Base-by-base conservation (phyloP, 2,888 invertebrate genomes). In the Acanthacorydalis orientalis region DNA sequence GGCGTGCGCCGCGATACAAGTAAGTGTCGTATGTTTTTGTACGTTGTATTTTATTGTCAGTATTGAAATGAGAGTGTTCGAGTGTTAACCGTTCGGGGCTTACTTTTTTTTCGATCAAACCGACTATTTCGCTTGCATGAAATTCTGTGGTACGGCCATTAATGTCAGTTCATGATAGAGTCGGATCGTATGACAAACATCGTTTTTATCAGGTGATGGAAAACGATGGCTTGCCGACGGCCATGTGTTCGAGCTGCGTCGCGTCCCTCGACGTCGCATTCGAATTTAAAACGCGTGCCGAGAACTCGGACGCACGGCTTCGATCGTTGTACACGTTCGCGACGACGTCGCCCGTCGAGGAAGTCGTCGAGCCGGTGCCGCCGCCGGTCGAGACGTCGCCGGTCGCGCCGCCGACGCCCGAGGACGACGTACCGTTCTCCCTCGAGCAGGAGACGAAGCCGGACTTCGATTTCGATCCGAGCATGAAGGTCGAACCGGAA, bases 1-100 rank as follows among this genome's bases (percentile, higher is more conserved):
- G 64, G 63, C 65, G 50, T 67, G 67, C 56, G 64, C 66, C 46
- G 58, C 63, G 43, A 64, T 67, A 3, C 63, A 67, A 60, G 67
- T 67, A 60, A 23, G 3, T 2, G 6, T 23, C 23, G 23, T 23
- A n/a, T n/a, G n/a, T n/a, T n/a, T n/a, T n/a, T n/a, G n/a, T n/a
- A n/a, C n/a, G n/a, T n/a, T n/a, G n/a, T n/a, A n/a, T n/a, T n/a
- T n/a, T n/a, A n/a, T n/a, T n/a, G n/a, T n/a, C n/a, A n/a, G n/a
- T n/a, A n/a, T n/a, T n/a, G n/a, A n/a, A n/a, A n/a, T n/a, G n/a
- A n/a, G n/a, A n/a, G n/a, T n/a, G n/a, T n/a, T n/a, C n/a, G n/a
- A n/a, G n/a, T n/a, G n/a, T n/a, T n/a, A n/a, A n/a, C n/a, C n/a
- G n/a, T n/a, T n/a, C n/a, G n/a, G n/a, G n/a, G n/a, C n/a, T n/a